A percentile compares a stretch with the other conserved stretches of the same genome.
phyloP scores from a whole-genome alignment of 2,888 invertebrate genomes.

The Netelia virgata region DNA sequence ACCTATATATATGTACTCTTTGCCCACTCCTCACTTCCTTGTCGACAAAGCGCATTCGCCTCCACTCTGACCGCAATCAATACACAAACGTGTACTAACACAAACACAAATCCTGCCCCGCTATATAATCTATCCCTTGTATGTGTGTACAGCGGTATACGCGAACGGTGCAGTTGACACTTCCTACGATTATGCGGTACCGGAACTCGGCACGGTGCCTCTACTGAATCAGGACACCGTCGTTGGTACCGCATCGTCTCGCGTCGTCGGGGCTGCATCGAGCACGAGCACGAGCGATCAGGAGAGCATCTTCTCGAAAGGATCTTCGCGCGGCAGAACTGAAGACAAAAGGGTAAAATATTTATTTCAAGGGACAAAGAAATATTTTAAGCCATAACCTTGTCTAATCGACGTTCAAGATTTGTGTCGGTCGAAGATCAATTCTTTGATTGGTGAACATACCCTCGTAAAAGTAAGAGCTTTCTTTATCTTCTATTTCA shows the following conservation, averaged over 20 bases:
- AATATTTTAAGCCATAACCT: neutral
- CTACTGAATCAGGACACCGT: constrained; percentile 87
- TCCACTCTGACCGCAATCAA: constrained; percentile 79
- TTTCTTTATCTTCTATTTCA: constrained; percentile 14
- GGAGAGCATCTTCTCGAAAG: constrained; percentile 85
- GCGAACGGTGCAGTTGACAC: constrained; percentile 86
- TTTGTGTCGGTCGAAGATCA: constrained; percentile 21
- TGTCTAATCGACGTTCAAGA: constrained; percentile 50
- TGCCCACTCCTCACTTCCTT: constrained; percentile 47
- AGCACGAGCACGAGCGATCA: constrained; percentile 85
- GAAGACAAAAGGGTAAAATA: constrained; percentile 86
- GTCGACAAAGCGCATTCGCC: constrained; percentile 75
- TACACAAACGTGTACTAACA: constrained; percentile 67
- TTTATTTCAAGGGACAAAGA: neutral
- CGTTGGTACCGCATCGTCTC: constrained; percentile 78
- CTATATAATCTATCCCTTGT: constrained; percentile 73
- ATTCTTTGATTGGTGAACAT: constrained; percentile 54
- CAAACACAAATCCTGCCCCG: constrained; percentile 51
- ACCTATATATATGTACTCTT: constrained; percentile 59
- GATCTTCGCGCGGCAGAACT: constrained; percentile 82
- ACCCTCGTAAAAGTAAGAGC: constrained; percentile 41
- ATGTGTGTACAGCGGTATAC: constrained; percentile 77
- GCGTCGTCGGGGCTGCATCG: constrained; percentile 80
- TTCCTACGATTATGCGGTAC: constrained; percentile 92
- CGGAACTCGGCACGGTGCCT: constrained; percentile 90